These are phyloP conservation scores for Eospalax fontanierii DNA, from an alignment of 2,797 vertebrate species.

Conservation along the genomic window DNA sequence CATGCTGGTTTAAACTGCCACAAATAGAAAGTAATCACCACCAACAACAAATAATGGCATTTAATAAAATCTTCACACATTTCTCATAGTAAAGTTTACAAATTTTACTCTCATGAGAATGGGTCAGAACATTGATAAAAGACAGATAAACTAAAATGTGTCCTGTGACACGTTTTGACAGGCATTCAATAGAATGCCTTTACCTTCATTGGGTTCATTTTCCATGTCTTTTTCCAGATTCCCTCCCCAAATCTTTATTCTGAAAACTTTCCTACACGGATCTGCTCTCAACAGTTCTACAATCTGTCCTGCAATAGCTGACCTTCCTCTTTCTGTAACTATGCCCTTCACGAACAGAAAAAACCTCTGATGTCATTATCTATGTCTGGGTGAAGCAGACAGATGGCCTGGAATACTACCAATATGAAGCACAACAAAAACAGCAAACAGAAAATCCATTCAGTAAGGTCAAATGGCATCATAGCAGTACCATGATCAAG, in stretches of 20 bases:
- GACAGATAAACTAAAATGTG: neutral
- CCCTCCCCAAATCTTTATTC: neutral
- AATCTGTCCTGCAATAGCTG: slow-evolving; percentile 13
- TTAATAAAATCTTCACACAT: neutral
- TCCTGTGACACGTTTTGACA: neutral
- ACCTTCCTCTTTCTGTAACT: slow-evolving; percentile 61
- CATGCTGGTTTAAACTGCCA: neutral
- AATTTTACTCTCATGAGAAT: neutral
- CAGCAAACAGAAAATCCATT: slow-evolving; percentile 6
- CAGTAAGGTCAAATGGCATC: neutral
- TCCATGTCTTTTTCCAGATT: neutral
- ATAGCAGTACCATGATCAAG: neutral
- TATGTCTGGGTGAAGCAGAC: slow-evolving; percentile 51
- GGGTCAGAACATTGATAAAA: neutral
- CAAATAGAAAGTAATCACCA: neutral
- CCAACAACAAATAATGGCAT: neutral
- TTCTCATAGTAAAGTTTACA: neutral
- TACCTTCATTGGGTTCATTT: neutral
- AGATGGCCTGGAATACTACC: slow-evolving; percentile 78
- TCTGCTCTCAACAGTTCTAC: neutral
- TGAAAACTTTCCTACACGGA: neutral
- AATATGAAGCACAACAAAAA: slow-evolving; percentile 4
- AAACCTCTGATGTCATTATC: slow-evolving; percentile 33
- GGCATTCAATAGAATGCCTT: neutral
- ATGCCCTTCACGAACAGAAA: slow-evolving; percentile 51